Evolutionary conservation across 2,888 invertebrate genomes (phyloP), one percentile per base, ranked within the genome.

Genomic region (Chymomyza fuscimana): DNA sequence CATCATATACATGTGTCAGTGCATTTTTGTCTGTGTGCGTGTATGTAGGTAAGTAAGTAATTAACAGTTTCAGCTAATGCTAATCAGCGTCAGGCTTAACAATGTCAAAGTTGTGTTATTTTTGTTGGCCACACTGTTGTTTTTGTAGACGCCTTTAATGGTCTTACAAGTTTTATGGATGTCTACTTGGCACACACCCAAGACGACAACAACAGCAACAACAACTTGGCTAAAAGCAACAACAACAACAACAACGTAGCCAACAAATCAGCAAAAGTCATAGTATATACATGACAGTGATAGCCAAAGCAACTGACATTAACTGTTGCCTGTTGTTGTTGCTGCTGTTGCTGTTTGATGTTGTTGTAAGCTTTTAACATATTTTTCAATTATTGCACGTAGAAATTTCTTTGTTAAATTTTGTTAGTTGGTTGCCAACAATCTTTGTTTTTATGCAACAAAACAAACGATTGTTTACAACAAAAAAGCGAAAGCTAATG

Each of bases 331-430:
- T 5, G 15, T 51, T 51, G 51, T 51, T 51, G 51, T 51, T 51
- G n/a, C 56, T 69, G 1, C 1, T 32, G 32, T 9, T 32, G 32
- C 32, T 32, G 32, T 9, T 32, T 32, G 32, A 0, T 73, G 67
- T 58, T 72, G 68, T 69, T 78, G 67, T 62, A 77, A 81, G 84
- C 87, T 79, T 71, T 88, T 84, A 84, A 82, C 81, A 87, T 85
- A 83, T 88, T 79, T 83, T 82, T 76, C 69, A 77, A 75, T 77
- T 73, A 72, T 73, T 75, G 76, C 63, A 73, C 66, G 69, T 70
- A 76, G 74, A 80, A 86, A 82, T 78, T 61, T 65, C 46, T 16
- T 59, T 60, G 16, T 54, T 54, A 19, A 54, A 19, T 9, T n/a
- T 71, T 77, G 10, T 63, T 71, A 62, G 79, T 73, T 70, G 63